Percentiles rank a stretch among this genome's conserved stretches.
Evolutionary conservation across 1,140 invertebrate genomes (phyloP).

Genomic region (Trachelipus rathkii): DNA sequence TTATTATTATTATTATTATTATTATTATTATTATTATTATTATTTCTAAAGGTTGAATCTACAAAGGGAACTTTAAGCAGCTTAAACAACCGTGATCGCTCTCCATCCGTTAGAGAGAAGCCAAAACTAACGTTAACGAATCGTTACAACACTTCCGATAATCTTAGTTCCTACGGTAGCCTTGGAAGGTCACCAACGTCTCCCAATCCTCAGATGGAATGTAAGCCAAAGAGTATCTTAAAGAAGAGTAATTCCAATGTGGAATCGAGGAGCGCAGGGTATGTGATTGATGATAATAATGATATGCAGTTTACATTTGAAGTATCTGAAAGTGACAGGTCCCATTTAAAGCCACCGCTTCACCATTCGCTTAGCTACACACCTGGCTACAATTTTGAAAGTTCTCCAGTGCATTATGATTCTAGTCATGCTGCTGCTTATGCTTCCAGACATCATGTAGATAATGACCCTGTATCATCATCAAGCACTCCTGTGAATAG

Average conservation of each 20-base stretch:
- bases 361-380: background rate
- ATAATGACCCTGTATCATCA: background rate
- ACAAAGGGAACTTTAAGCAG: conserved; percentile 44
- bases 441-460: background rate
- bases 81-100: conserved; percentile 43
- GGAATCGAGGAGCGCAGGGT: conserved; percentile 45
- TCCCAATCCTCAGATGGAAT: conserved; percentile 28
- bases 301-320: background rate
- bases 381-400: background rate
- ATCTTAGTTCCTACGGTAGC: conserved; percentile 40
- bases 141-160: conserved; percentile 39
- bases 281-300: conserved; percentile 36
- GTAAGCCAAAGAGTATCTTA: conserved; percentile 49
- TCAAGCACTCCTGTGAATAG: background rate
- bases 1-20: too few species aligned
- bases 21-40: too few species aligned
- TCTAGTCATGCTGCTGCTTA: background rate
- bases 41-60: conserved; percentile 43
- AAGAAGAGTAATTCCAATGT: conserved; percentile 49
- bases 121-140: conserved; percentile 36
- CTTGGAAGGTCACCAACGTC: conserved; percentile 37
- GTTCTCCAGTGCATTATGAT: background rate
- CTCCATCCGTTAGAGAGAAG: conserved; percentile 37
- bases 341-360: background rate
- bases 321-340: background rate